Percentiles rank a stretch among this genome's conserved stretches.
Evolutionary conservation across 2,888 invertebrate species (phyloP).

Genomic region (Eupithecia tripunctaria): DNA sequence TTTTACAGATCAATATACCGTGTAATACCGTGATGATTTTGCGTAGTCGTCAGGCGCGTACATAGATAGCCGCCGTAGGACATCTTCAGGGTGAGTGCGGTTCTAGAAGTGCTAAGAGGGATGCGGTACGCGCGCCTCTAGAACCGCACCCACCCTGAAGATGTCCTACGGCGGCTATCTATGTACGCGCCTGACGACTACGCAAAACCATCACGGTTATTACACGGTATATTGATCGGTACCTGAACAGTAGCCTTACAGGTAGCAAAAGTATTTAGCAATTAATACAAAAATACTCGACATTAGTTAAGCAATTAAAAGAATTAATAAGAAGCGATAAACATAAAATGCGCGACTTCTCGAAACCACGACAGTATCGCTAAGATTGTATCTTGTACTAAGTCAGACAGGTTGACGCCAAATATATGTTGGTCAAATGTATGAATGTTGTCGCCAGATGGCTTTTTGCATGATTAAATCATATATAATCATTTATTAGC

Average conservation of each 20-base stretch:
- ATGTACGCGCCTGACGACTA: too few relatives aligned
- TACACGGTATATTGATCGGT: neutral
- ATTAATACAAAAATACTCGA: constrained; percentile 14
- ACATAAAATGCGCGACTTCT: constrained; percentile 22
- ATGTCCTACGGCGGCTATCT: too few relatives aligned
- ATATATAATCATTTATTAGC: too few relatives aligned
- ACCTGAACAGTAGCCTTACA: neutral
- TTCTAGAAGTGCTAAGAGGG: too few relatives aligned
- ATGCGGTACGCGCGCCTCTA: too few relatives aligned
- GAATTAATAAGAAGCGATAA: constrained; percentile 18
- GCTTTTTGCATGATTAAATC: neutral
- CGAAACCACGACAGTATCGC: constrained; percentile 14
- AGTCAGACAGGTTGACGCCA: constrained; percentile 30
- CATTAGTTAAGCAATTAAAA: constrained; percentile 28
- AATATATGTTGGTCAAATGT: constrained; percentile 9
- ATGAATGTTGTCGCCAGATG: neutral
- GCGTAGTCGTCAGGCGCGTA: too few relatives aligned
- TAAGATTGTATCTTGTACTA: constrained; percentile 17
- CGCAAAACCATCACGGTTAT: too few relatives aligned
- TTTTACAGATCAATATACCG: neutral
- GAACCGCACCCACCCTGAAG: too few relatives aligned
- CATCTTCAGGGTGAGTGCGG: too few relatives aligned
- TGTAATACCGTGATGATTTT: too few relatives aligned
- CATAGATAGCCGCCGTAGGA: too few relatives aligned
- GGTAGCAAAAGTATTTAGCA: neutral